Evolutionary conservation across 1,140 invertebrate genomes (phyloP), one percentile per base, ranked within the genome.

Genomic region (Ericerus pela): DNA sequence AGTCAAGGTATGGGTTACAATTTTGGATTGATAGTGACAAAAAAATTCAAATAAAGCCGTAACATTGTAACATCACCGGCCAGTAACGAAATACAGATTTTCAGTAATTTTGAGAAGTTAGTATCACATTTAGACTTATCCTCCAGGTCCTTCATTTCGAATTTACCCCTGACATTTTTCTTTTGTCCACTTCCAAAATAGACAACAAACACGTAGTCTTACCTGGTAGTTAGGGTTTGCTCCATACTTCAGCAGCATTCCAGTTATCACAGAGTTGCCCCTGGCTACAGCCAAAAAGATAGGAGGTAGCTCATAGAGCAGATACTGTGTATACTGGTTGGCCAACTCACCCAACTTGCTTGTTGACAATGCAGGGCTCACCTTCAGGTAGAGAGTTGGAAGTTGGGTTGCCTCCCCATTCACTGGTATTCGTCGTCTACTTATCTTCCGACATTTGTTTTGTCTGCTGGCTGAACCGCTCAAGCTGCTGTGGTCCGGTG

Each of bases 241-340:
- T 10, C 76, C 76, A 59, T 73, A 73, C 56, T 75, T 72, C 14
- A 78, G 68, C 6, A 79, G 68, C 1, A 77, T 62, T n/a, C 71
- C 69, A 1, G 76, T 69, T 11, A 74, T 69, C 14, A 69, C 70
- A 4, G 73, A 65, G 56, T 74, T 72, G 6, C 72, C 72, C 10
- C 71, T 63, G 11, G 71, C 72, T 0, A 76, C 73, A 1, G 76
- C 75, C 11, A 77, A 62, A 60, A 74, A 78, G 3, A 78, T 60
- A 12, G 75, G 73, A 0, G 76, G 75, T 8, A 78, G 64, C 0
- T 69, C 69, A 63, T 74, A 73, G 10, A 79, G 63, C 54, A 71
- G 67, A 2, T 73, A 71, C 6, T 69, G 63, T 0, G 69, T 72
- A 65, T 77, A 77, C 2, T 62, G 58, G 22, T 69, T 64, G 12